Percentiles rank a stretch among this genome's conserved stretches.
Conservation (phyloP, 2,113 vertebrate genomes). For the Axis porcinus region DNA sequence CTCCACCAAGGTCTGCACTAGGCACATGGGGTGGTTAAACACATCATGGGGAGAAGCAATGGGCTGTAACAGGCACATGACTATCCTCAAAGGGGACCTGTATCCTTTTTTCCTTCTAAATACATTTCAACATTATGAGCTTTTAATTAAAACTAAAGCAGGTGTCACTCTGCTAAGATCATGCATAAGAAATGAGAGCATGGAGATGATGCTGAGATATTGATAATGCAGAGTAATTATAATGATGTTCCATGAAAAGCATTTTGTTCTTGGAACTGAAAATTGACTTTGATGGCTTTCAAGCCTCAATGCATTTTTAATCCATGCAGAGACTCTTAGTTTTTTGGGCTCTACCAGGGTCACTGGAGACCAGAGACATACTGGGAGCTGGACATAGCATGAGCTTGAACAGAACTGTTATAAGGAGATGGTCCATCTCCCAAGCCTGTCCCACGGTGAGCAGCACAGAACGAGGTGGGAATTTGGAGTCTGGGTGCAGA, state of each 20-base stretch:
- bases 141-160: constrained; percentile 61
- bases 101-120: not conserved
- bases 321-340: not conserved
- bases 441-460: not conserved
- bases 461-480: not conserved
- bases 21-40: not conserved
- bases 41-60: not conserved
- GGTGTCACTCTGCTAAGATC: constrained; percentile 1
- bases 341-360: not conserved
- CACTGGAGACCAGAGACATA: not conserved
- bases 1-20: not conserved
- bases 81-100: not conserved
- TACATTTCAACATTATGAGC: not conserved
- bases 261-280: constrained; percentile 48
- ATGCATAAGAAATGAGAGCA: not conserved
- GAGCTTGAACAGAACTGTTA: not conserved
- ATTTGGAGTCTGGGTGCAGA: not conserved
- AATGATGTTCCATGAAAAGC: not conserved
- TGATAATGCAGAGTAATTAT: not conserved
- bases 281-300: not conserved
- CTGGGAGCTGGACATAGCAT: not conserved
- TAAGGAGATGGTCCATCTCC: not conserved
- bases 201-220: not conserved
- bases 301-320: constrained; percentile 34
- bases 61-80: not conserved